Percentiles rank a stretch among this genome's conserved stretches.
phyloP scores from a whole-genome alignment of 2,888 invertebrate species.

The Chymomyza procnemis region DNA sequence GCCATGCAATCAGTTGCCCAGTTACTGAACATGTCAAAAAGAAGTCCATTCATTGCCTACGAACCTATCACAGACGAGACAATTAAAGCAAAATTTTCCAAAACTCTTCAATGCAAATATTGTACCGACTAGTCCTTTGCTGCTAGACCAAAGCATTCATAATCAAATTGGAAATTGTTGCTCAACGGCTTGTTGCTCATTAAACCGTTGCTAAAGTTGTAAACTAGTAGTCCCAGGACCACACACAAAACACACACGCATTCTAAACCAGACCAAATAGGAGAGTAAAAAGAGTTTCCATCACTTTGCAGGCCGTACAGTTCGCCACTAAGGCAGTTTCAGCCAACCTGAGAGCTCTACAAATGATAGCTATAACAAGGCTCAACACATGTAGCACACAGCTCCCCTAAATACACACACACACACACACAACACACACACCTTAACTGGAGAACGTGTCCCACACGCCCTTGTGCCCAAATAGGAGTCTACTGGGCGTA shows the following conservation, averaged over 20 bases:
- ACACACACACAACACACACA: constrained; percentile 45
- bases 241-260: background rate
- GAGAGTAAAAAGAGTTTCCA: background rate
- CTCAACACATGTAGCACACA: constrained; percentile 47
- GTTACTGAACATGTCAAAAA: too few relatives aligned
- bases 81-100: too few relatives aligned
- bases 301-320: background rate
- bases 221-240: background rate
- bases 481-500: background rate
- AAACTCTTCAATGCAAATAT: too few relatives aligned
- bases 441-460: constrained; percentile 15
- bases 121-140: too few relatives aligned
- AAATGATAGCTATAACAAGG: background rate
- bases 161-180: too few relatives aligned
- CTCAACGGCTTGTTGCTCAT: too few relatives aligned
- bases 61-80: too few relatives aligned
- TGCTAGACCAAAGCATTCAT: background rate
- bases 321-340: background rate
- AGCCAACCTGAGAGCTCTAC: background rate
- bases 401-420: constrained; percentile 19
- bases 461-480: background rate
- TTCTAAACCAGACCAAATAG: background rate
- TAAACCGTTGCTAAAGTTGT: background rate
- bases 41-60: too few relatives aligned
- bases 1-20: too few relatives aligned